phyloP scores from a whole-genome alignment of 2,888 invertebrate genomes.

The Nomada hirtipes region DNA sequence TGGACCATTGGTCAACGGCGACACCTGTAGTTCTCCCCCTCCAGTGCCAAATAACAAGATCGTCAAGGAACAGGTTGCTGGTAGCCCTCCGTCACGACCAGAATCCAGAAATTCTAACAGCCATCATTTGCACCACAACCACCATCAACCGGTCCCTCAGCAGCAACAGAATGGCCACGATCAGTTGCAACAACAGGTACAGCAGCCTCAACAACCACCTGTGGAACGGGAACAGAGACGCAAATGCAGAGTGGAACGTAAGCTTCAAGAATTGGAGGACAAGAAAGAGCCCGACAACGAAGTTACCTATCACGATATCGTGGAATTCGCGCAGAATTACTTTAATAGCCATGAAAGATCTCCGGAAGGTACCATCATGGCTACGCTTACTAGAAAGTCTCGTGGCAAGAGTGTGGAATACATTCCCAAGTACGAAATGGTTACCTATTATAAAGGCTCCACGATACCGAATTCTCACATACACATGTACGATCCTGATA shows the following conservation, averaged over 20 bases:
- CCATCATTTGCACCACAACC: slow-evolving; percentile 65
- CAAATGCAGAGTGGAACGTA: slow-evolving; percentile 93
- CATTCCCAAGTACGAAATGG: slow-evolving; percentile 96
- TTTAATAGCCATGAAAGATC: slow-evolving; percentile 95
- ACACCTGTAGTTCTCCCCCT: slow-evolving; percentile 75
- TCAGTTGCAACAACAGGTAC: slow-evolving; percentile 59
- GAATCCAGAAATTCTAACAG: slow-evolving; percentile 75
- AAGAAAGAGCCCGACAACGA: slow-evolving; percentile 85
- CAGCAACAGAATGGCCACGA: slow-evolving; percentile 76
- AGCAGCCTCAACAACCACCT: slow-evolving; percentile 78
- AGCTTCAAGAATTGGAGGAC: slow-evolving; percentile 92
- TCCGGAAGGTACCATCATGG: slow-evolving; percentile 95
- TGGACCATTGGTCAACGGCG: slow-evolving; percentile 74
- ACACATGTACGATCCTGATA: slow-evolving; percentile 97
- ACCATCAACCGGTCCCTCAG: slow-evolving; percentile 70
- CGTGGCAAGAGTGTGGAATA: slow-evolving; percentile 90
- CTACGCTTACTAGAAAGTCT: slow-evolving; percentile 92
- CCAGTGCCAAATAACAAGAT: slow-evolving; percentile 77
- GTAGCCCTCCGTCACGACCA: slow-evolving; percentile 76
- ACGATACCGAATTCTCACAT: slow-evolving; percentile 97
- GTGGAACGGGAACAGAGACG: slow-evolving; percentile 92
- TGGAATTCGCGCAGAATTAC: slow-evolving; percentile 97
- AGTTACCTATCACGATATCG: slow-evolving; percentile 90
- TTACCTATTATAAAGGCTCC: slow-evolving; percentile 94
- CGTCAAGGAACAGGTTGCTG: slow-evolving; percentile 74